Base-by-base conservation (phyloP, 2,888 invertebrate species). In the Melanostoma scalare region DNA sequence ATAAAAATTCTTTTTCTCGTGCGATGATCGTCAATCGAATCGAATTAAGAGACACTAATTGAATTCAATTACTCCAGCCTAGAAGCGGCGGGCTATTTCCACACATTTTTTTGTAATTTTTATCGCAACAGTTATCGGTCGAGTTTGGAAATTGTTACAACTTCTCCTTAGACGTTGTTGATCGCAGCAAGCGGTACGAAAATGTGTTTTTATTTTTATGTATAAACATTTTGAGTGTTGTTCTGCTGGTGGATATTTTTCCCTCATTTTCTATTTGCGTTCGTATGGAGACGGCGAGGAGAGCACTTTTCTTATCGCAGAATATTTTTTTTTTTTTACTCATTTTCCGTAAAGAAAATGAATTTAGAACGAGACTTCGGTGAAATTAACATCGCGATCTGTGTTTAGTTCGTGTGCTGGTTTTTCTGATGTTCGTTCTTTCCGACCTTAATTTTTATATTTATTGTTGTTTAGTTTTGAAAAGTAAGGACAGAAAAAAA, bases 261-360 rank as follows among this genome's bases (percentile, higher is more conserved):
- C 63, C 56, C 84, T 79, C 78, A 75, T 79, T 84, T 79, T 79
- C 84, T 84, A 84, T 84, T 84, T 84, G 74, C 71, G 71, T 79
- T 74, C 48, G 63, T 42, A 42, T 48, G 6, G 6, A 63, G 31
- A 33, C 30, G 50, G 55, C 52, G 58, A 73, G 67, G 8, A 46
- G 10, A 58, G 20, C 20, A 20, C 20, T 33, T 56, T 55, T 56
- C 73, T 82, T 78, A 82, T 82, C 81, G 81, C 81, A 56, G 73
- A 82, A 60, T 46, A 20, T 48, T 44, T 6, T 38, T 76, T 33
- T 71, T 69, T 69, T 36, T 36, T n/a, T 48, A 36, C n/a, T 9
- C 3, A 31, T 42, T 6, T 33, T 63, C 50, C 63, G 67, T 69
- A 40, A 50, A 61, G 44, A 77, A 63, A 81, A 68, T 56, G 42